phyloP scores from a whole-genome alignment of 2,888 invertebrate genomes.

The Pelosia muscerda region DNA sequence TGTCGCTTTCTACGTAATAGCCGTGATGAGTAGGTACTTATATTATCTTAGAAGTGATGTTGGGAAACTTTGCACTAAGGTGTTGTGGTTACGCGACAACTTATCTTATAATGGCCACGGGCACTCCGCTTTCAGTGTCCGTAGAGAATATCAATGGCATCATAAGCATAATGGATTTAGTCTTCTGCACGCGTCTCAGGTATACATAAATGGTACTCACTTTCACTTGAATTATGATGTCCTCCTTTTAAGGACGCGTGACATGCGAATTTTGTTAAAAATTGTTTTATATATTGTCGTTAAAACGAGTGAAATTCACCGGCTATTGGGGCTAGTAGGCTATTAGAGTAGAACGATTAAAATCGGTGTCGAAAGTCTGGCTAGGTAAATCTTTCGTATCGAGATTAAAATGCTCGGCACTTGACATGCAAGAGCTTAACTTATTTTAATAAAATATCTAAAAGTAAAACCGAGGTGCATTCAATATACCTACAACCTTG shows the following conservation, averaged over 20 bases:
- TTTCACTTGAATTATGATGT: slow-evolving; percentile 71
- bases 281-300: slow-evolving; percentile 46
- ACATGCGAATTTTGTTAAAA: slow-evolving; percentile 45
- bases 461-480: neutral
- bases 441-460: slow-evolving; percentile 2
- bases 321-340: slow-evolving; percentile 30
- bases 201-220: slow-evolving; percentile 60
- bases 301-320: slow-evolving; percentile 30
- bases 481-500: slow-evolving; percentile 14
- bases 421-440: slow-evolving; percentile 2
- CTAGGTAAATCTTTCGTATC: slow-evolving; percentile 2
- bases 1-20: slow-evolving; percentile 29
- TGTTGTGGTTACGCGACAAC: slow-evolving; percentile 46
- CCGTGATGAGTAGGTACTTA: slow-evolving; percentile 14
- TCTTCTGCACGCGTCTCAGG: slow-evolving; percentile 57
- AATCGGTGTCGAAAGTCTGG: slow-evolving; percentile 3
- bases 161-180: slow-evolving; percentile 70
- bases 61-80: slow-evolving; percentile 46
- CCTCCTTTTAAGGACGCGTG: slow-evolving; percentile 56
- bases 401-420: slow-evolving; percentile 2
- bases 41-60: slow-evolving; percentile 33
- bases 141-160: slow-evolving; percentile 71
- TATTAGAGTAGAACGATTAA: slow-evolving; percentile 21
- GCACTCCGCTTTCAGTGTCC: slow-evolving; percentile 60
- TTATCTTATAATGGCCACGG: slow-evolving; percentile 58